Conservation (phyloP, 92 coral and sea anemone species). For the Parazoanthus swiftii region DNA sequence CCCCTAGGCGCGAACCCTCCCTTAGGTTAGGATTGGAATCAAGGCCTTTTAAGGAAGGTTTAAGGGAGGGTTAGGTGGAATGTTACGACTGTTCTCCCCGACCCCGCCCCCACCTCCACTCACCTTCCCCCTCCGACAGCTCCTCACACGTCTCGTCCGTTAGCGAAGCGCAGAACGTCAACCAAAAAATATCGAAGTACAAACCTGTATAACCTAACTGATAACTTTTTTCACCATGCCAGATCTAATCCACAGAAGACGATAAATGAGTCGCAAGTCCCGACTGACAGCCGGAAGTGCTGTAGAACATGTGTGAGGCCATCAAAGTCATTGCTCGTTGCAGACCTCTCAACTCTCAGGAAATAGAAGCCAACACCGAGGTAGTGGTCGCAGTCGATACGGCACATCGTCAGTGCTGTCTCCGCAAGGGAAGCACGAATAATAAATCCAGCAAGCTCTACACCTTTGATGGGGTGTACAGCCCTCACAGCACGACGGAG, state of each 20-base stretch:
- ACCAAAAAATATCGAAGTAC: neutral
- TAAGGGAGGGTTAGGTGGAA: no score
- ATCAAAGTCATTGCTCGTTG: slow-evolving; percentile 86
- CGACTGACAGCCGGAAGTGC: slow-evolving; percentile 35
- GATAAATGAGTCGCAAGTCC: slow-evolving; percentile 31
- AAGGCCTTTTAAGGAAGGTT: no score
- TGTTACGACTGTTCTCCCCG: no score
- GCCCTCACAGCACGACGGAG: slow-evolving; percentile 71
- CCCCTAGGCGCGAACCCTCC: no score
- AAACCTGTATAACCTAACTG: neutral
- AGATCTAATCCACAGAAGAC: neutral
- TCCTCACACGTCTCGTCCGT: neutral
- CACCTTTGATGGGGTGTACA: slow-evolving; percentile 83
- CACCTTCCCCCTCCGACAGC: neutral
- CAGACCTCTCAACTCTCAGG: slow-evolving; percentile 75
- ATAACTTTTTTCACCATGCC: neutral
- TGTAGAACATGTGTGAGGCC: slow-evolving; percentile 47
- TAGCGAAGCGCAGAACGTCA: neutral
- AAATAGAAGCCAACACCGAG: slow-evolving; percentile 64
- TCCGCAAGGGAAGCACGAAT: slow-evolving; percentile 49
- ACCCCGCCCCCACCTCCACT: neutral
- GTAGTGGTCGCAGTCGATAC: slow-evolving; percentile 67
- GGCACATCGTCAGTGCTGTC: slow-evolving; percentile 63
- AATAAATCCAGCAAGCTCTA: slow-evolving; percentile 57
- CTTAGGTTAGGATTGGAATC: no score